Conservation (phyloP, 2,797 vertebrate genomes). For the Bradypodion ventrale region DNA sequence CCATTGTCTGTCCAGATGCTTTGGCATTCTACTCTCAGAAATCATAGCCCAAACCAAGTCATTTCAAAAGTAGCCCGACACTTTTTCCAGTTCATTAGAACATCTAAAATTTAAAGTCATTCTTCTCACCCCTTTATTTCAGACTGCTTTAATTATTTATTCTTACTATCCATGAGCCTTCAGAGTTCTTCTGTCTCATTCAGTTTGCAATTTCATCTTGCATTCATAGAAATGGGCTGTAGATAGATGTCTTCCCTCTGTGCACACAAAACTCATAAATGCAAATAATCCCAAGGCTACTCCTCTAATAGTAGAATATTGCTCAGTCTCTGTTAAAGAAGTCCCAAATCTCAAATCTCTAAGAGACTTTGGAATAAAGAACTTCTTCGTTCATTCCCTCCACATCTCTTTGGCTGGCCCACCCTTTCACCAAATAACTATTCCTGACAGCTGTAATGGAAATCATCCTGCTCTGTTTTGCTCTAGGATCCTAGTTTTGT, state of each 20-base stretch:
- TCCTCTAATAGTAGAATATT: constrained; percentile 25
- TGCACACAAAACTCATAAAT: constrained; percentile 20
- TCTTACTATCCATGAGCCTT: neutral
- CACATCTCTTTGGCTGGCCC: constrained; percentile 30
- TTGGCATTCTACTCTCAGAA: neutral
- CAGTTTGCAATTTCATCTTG: neutral
- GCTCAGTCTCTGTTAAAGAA: neutral
- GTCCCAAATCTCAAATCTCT: constrained; percentile 10
- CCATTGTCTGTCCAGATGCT: neutral
- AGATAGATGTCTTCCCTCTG: neutral
- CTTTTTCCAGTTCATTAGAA: neutral
- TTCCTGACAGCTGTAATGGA: constrained; percentile 40
- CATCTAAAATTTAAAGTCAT: neutral
- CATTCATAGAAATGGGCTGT: constrained; percentile 8
- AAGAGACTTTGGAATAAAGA: constrained; percentile 29
- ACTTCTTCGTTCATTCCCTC: constrained; percentile 21
- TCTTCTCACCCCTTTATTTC: no score
- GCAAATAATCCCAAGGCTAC: constrained; percentile 15
- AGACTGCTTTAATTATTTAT: neutral
- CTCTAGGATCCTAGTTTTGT: constrained; percentile 16
- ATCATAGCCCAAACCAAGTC: neutral
- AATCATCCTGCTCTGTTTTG: constrained; percentile 30
- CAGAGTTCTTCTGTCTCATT: neutral
- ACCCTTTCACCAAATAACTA: constrained; percentile 28
- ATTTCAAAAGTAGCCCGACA: neutral